Evolutionary conservation across 2,888 invertebrate species (phyloP), one percentile per base, ranked within the genome.

Genomic region (Chloroclysta siterata): DNA sequence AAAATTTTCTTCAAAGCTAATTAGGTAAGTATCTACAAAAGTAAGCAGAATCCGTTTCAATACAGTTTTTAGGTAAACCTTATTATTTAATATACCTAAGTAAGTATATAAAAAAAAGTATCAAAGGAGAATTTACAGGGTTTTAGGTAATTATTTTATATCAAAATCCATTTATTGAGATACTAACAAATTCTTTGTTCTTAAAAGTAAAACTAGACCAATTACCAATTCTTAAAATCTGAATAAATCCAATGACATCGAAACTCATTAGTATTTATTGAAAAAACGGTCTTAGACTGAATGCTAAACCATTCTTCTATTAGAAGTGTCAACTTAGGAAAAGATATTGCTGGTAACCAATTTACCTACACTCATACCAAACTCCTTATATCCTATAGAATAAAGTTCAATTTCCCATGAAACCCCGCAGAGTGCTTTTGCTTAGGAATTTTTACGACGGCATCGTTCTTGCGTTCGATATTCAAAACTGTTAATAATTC

Each of bases 251-350:
- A 70, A 70, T 69, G 75, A 72, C 75, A 77, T 75, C 62, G 57
- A 72, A 53, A 65, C 78, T 82, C 80, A 81, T 83, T 82, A 82
- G 82, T 83, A 83, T 83, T 80, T 82, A 83, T 83, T 79, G 80
- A 80, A 83, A 72, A 81, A 79, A 81, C 72, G 53, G 64, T 70
- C 73, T 72, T 52, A 62, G 55, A 70, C 74, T 71, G 81, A 79
- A 81, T 81, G 76, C 71, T 80, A 79, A 80, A 79, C 81, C 80
- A 81, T 80, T 75, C 71, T 74, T 71, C 71, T 68, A 58, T 39
- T 74, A 72, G 75, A 77, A 75, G 78, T 80, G 80, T 74, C 80
- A 81, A 80, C 75, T 76, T 77, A 71, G 66, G 69, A 76, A 79
- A 77, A 82, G 76, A 78, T 79, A 75, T 61, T 63, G 66, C 61